phyloP scores from a whole-genome alignment of 2,113 vertebrate species.

The Epinephelus fuscoguttatus region DNA sequence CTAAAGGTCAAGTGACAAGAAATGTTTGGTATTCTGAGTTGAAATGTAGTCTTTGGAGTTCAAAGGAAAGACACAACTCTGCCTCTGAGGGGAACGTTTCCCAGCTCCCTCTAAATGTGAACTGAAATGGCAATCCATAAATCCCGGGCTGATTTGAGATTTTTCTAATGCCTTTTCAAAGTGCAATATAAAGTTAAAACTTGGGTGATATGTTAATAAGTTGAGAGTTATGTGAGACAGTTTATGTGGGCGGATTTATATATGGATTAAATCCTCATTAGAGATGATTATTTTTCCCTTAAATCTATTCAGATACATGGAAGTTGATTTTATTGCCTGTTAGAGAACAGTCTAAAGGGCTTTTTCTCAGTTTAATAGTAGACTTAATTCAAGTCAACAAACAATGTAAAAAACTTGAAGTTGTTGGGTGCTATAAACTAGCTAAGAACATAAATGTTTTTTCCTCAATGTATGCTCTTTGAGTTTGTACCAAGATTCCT shows the following conservation, averaged over 20 bases:
- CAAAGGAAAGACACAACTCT: constrained; percentile 27
- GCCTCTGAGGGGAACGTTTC: constrained; percentile 38
- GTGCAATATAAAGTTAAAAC: constrained; percentile 2
- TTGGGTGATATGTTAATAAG: constrained; percentile 3
- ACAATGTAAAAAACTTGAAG: background rate
- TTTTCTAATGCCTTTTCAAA: constrained; percentile 16
- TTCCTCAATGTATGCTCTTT: constrained; percentile 24
- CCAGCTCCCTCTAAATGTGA: constrained; percentile 43
- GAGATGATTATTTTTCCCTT: background rate
- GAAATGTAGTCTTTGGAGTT: constrained; percentile 45
- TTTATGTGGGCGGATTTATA: constrained; percentile 11
- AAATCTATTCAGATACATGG: constrained; percentile 5
- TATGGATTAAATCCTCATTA: constrained; percentile 7
- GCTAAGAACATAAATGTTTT: constrained; percentile 19
- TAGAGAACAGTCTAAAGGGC: background rate
- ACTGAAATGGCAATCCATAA: constrained; percentile 63
- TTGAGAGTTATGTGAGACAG: background rate
- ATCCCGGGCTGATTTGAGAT: constrained; percentile 36
- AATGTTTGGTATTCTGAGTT: constrained; percentile 62
- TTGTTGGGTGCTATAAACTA: background rate
- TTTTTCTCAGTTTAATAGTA: constrained; percentile 23
- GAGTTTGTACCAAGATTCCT: background rate
- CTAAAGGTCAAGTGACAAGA: constrained; percentile 75
- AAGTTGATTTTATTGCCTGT: constrained; percentile 15
- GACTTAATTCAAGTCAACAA: constrained; percentile 21